Conservation (phyloP, 2,797 vertebrate genomes). For the Dendrocincla tyrannina region DNA sequence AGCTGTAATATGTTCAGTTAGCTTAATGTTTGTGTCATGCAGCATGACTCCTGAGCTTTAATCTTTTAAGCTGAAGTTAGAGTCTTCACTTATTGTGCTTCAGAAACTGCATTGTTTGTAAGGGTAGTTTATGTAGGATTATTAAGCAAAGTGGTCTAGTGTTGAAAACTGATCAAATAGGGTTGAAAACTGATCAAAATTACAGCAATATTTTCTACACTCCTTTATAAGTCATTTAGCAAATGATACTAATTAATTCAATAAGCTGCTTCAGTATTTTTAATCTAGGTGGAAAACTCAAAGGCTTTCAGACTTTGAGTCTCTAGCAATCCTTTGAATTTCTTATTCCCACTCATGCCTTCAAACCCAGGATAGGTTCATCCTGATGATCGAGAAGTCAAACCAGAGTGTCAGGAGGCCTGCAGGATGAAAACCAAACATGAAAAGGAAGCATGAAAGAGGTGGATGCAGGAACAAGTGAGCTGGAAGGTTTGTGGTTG, state of each 20-base stretch:
- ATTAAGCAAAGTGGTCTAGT: background rate
- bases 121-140: background rate
- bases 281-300: background rate
- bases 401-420: background rate
- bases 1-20: background rate
- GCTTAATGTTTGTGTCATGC: background rate
- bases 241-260: background rate
- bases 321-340: background rate
- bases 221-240: constrained; percentile 13
- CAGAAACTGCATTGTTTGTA: background rate
- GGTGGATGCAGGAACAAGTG: background rate
- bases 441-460: background rate
- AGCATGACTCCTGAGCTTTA: background rate
- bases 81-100: background rate
- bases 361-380: background rate
- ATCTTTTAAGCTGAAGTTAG: background rate
- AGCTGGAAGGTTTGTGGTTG: background rate
- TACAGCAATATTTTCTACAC: background rate
- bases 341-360: background rate
- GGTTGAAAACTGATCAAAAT: background rate
- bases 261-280: background rate
- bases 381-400: background rate
- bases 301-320: background rate
- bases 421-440: background rate
- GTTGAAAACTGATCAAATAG: background rate